Conservation (phyloP, 2,113 vertebrate genomes). For the Manacus vitellinus region DNA sequence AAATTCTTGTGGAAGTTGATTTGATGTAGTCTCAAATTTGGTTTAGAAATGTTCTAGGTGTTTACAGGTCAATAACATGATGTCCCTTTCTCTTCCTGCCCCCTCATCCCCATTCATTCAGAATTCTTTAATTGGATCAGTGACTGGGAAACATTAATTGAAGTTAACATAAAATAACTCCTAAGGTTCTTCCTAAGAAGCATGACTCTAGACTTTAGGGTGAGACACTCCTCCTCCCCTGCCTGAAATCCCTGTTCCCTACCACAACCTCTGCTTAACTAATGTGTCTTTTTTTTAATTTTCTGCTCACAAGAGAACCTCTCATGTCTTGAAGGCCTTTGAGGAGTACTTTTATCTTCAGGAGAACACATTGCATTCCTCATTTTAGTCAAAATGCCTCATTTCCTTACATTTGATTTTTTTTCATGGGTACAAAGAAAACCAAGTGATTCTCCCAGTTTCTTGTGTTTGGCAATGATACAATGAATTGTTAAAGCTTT, state of each 20-base stretch:
- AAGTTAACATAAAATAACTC: neutral
- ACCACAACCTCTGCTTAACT: neutral
- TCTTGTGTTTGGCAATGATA: neutral
- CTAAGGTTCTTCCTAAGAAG: neutral
- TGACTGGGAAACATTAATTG: neutral
- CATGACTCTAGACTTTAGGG: neutral
- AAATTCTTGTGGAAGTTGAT: neutral
- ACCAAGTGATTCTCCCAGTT: neutral
- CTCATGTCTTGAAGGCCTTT: neutral
- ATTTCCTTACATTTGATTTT: neutral
- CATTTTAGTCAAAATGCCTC: neutral
- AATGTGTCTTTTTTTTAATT: neutral
- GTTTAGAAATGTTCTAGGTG: neutral
- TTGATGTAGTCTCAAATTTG: neutral
- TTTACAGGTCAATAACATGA: neutral
- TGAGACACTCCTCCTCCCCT: neutral
- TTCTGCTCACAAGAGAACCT: neutral
- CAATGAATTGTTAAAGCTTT: neutral
- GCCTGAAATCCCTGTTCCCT: neutral
- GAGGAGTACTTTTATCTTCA: neutral
- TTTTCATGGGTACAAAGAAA: neutral
- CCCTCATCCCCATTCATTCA: neutral
- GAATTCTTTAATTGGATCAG: neutral
- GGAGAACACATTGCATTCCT: neutral
- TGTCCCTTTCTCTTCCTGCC: neutral